Evolutionary conservation across 2,113 vertebrate genomes (phyloP), one percentile per base, ranked within the genome.

Genomic region (Oryzias woworae): DNA sequence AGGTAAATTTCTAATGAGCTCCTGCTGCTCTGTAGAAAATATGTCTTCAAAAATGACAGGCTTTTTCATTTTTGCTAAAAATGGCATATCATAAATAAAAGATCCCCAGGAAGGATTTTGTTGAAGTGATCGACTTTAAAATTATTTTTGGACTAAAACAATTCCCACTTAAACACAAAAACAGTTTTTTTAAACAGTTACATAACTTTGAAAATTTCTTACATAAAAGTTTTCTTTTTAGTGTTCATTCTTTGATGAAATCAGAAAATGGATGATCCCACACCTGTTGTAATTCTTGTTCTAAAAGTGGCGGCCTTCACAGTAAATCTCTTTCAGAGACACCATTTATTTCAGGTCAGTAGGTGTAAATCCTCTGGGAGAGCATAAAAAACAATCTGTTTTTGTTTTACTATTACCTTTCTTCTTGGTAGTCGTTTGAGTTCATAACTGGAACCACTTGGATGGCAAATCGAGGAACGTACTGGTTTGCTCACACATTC

Each of bases 361-460:
- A 59, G 58, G 48, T 12, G 22, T 85, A 80, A 88, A 86, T 87
- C 36, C 36, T 69, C 55, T 72, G 46, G 77, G 83, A 57, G 74
- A 63, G 74, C 75, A 56, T 89, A 84, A 89, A 88, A 74, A 36
- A 70, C 79, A 86, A 80, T 71, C 78, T 77, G 73, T 77, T 81
- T 88, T 88, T 84, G 76, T 89, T 85, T 85, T 73, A 71, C 49
- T 44, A 60, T 78, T 42, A 69, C 58, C 62, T 81, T 87, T 84
- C 61, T 82, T 80, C 80, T 82, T 5, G 1, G 68, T 41, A 63
- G 69, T 66, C 78, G 76, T 70, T 68, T 58, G 62, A 23, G 55
- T 31, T 66, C 26, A n/a, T 80, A 78, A 88, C 73, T 71, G 66
- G 80, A 89, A 78, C 82, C 85, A 87, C 74, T 88, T 69, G 75